Conservation (phyloP, 2,113 vertebrate species). For the Pygoscelis adeliae region DNA sequence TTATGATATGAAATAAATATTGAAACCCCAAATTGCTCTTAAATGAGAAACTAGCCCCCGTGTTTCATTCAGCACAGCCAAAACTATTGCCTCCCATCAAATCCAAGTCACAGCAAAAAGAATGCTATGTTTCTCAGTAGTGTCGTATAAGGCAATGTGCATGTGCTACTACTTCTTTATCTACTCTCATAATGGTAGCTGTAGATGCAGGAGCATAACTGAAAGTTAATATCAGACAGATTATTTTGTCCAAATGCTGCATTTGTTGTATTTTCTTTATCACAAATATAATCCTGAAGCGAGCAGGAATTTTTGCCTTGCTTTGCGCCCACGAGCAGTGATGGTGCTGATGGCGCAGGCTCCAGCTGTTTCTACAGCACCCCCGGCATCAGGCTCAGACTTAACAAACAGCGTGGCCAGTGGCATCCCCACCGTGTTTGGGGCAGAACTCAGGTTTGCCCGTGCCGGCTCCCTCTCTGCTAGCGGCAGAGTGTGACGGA, state of each 20-base stretch:
- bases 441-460: background rate
- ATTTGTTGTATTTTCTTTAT: background rate
- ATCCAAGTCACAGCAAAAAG: background rate
- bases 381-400: fast-evolving
- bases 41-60: background rate
- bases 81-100: background rate
- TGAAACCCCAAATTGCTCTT: background rate
- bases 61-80: background rate
- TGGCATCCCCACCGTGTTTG: fast-evolving
- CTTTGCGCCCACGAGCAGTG: background rate
- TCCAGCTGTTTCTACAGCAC: fast-evolving
- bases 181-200: background rate
- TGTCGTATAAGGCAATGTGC: fast-evolving
- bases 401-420: background rate
- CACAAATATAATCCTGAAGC: background rate
- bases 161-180: background rate
- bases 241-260: background rate
- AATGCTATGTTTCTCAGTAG: background rate
- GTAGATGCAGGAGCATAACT: background rate
- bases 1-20: background rate
- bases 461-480: fast-evolving
- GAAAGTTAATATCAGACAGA: background rate
- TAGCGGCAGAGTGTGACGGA: background rate
- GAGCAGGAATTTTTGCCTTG: background rate
- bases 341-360: too few species aligned